A percentile compares a stretch with the other conserved stretches of the same genome.
Evolutionary conservation across 2,888 invertebrate species (phyloP).

Genomic region (Ephialtes manifestator): DNA sequence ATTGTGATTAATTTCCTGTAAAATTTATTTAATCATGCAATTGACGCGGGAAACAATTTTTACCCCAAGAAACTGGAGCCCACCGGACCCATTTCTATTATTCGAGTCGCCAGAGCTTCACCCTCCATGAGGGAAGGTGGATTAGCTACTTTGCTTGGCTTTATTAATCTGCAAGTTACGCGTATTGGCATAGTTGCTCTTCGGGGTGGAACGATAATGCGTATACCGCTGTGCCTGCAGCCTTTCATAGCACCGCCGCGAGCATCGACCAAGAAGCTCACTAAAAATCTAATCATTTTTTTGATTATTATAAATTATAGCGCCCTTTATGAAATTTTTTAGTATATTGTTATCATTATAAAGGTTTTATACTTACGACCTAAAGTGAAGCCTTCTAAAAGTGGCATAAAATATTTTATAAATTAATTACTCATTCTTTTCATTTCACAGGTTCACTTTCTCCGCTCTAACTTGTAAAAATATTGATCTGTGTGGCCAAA

Average conservation of each 20-base stretch:
- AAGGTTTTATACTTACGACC: constrained; percentile 81
- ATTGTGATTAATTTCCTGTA: neutral
- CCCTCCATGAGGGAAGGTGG: constrained; percentile 99
- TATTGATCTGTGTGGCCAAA: neutral
- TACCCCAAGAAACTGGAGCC: constrained; percentile 98
- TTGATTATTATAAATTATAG: neutral
- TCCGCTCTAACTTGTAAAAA: too few relatives aligned
- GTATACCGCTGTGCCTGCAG: constrained; percentile 98
- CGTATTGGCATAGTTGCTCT: constrained; percentile 98
- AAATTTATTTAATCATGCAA: neutral
- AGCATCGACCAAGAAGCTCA: constrained; percentile 99
- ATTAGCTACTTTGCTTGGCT: constrained; percentile 91
- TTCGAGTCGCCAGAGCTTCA: constrained; percentile 97
- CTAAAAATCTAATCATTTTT: constrained; percentile 92
- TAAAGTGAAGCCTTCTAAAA: constrained; percentile 82
- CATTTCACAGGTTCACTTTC: neutral
- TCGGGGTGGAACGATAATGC: constrained; percentile 98
- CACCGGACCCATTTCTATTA: constrained; percentile 98
- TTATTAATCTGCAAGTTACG: constrained; percentile 97
- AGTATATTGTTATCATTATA: too few relatives aligned
- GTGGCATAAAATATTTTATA: constrained; percentile 30
- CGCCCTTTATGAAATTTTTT: neutral
- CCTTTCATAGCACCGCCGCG: constrained; percentile 99
- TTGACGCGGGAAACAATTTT: constrained; percentile 64
- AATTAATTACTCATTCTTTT: constrained; percentile 28